phyloP scores from a whole-genome alignment of 1,140 invertebrate genomes.

The Tyrophagus putrescentiae region DNA sequence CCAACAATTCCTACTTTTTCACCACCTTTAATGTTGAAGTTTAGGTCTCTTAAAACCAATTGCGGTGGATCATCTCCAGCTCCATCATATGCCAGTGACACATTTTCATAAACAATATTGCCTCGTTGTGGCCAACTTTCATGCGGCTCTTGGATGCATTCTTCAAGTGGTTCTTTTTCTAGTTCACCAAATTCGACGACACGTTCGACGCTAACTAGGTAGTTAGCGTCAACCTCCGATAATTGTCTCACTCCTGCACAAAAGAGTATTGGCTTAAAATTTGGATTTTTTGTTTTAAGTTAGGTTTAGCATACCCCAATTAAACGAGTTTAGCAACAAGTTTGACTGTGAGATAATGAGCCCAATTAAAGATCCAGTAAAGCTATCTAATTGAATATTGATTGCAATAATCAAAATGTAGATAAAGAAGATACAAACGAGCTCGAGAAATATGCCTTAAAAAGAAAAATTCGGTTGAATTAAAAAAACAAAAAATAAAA shows the following conservation, averaged over 20 bases:
- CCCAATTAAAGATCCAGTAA: conserved; percentile 2
- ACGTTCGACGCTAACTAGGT: conserved; percentile 58
- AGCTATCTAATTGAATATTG: background rate
- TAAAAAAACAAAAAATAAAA: no score
- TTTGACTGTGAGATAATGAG: conserved; percentile 62
- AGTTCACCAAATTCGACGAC: conserved; percentile 45
- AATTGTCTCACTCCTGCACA: conserved; percentile 60
- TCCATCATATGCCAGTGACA: conserved; percentile 49
- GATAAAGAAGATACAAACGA: conserved; percentile 54
- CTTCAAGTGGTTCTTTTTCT: conserved; percentile 43
- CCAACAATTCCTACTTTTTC: conserved; percentile 38
- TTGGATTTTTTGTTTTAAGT: conserved; percentile 43
- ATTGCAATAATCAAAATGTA: conserved; percentile 33
- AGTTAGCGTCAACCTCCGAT: conserved; percentile 61
- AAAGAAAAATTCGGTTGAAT: no score
- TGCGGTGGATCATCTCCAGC: no score
- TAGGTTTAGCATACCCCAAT: conserved; percentile 54
- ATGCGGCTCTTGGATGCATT: conserved; percentile 31
- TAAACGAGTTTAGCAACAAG: conserved; percentile 56
- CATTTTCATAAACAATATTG: conserved; percentile 50
- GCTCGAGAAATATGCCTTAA: conserved; percentile 65
- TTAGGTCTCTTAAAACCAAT: conserved; percentile 47
- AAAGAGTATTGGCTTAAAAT: conserved; percentile 35
- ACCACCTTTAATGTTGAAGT: conserved; percentile 36
- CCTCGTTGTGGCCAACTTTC: conserved; percentile 50